Evolutionary conservation across 2,888 invertebrate species (phyloP).

Genomic region (Heliconius erato): DNA sequence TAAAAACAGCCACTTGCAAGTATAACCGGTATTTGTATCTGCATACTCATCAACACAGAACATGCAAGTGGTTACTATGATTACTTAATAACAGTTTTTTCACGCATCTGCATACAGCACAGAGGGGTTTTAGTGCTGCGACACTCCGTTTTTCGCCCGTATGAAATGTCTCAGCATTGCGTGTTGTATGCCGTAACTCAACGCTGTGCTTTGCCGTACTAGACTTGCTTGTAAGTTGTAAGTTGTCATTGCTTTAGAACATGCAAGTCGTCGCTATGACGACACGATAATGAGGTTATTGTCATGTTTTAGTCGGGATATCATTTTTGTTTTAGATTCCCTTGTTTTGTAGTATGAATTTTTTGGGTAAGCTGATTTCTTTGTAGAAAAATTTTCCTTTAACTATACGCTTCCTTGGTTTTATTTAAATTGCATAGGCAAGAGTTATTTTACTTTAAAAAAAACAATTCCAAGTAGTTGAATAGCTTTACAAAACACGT

Average conservation of each 20-base stretch:
- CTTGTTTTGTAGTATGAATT: neutral
- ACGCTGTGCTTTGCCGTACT: neutral
- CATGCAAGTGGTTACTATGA: neutral
- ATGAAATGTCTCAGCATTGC: neutral
- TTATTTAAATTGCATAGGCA: no score
- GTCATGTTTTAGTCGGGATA: neutral
- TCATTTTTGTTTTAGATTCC: neutral
- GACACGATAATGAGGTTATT: constrained; percentile 26
- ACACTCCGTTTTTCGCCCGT: no score
- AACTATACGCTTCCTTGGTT: neutral
- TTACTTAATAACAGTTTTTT: constrained; percentile 6
- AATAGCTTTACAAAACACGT: neutral
- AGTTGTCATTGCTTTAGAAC: constrained; percentile 27
- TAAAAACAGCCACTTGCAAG: constrained; percentile 33
- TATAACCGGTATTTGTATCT: constrained; percentile 43
- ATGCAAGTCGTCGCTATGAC: constrained; percentile 40
- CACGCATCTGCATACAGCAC: no score
- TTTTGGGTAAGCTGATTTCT: neutral
- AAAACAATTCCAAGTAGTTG: no score
- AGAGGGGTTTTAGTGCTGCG: neutral
- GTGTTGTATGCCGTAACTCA: neutral
- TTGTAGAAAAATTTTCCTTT: neutral
- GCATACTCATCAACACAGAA: neutral
- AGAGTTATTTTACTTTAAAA: no score
- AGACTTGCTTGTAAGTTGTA: neutral